Evolutionary conservation across 2,888 invertebrate genomes (phyloP).

Genomic region (Thalpophila matura): DNA sequence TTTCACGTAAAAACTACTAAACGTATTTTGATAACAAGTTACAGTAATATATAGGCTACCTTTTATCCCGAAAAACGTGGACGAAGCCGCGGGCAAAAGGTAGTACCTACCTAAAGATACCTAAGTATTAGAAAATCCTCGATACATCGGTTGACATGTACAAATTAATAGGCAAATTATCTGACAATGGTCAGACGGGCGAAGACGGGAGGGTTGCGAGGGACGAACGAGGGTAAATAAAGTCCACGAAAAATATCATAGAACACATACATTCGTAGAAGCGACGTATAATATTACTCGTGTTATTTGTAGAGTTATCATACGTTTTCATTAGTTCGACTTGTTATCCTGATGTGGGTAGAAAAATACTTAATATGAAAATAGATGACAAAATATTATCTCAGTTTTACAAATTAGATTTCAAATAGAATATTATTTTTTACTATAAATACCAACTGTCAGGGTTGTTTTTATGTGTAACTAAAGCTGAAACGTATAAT

Average conservation of each 20-base stretch:
- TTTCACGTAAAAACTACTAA: no score
- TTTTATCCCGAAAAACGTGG: no score
- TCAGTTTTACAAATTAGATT: no score
- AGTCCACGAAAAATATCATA: constrained; percentile 59
- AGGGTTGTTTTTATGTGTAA: no score
- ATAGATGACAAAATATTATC: neutral
- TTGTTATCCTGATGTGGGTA: neutral
- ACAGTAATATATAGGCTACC: no score
- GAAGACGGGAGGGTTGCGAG: constrained; percentile 59
- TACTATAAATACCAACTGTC: neutral
- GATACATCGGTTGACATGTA: constrained; percentile 52
- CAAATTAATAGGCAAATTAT: constrained; percentile 66
- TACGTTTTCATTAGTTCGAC: constrained; percentile 7
- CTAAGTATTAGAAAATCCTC: constrained; percentile 13
- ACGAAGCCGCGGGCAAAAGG: no score
- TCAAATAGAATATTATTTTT: no score
- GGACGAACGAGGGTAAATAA: constrained; percentile 60
- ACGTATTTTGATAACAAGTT: no score
- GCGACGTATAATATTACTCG: constrained; percentile 17
- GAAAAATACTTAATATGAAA: neutral
- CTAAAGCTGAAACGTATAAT: no score
- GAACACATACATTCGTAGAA: constrained; percentile 31
- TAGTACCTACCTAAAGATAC: neutral
- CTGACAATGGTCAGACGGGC: constrained; percentile 68
- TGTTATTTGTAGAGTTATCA: constrained; percentile 14